A percentile compares a stretch with the other conserved stretches of the same genome.
Conservation (phyloP, 2,797 vertebrate genomes). For the Centropyge bicolor region DNA sequence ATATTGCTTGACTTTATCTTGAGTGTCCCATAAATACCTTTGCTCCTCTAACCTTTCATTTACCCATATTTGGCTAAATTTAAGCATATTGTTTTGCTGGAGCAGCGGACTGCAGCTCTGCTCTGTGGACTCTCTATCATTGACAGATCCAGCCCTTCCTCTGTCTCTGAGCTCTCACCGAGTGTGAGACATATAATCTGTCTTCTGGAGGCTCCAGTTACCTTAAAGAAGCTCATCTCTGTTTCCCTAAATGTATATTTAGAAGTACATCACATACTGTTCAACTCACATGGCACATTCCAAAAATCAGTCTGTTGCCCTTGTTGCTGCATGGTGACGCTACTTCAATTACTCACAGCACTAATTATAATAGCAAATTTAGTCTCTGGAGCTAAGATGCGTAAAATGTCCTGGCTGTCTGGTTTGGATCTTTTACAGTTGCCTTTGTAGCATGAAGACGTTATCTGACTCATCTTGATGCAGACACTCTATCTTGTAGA, state of each 20-base stretch:
- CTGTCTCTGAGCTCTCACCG: conserved; percentile 35
- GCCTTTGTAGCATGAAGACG: background rate
- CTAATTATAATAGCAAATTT: conserved; percentile 47
- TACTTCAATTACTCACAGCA: conserved; percentile 52
- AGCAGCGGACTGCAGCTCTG: background rate
- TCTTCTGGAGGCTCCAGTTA: conserved; percentile 75
- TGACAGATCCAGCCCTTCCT: conserved; percentile 17
- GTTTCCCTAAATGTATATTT: conserved; percentile 82
- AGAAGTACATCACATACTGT: conserved; percentile 79
- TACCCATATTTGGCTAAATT: background rate
- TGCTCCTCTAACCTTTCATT: background rate
- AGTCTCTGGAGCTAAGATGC: conserved; percentile 18
- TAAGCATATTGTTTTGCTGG: background rate
- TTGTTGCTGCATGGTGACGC: conserved; percentile 50
- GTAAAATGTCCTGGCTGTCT: conserved; percentile 2
- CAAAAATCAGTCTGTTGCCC: conserved; percentile 71
- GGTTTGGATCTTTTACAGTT: background rate
- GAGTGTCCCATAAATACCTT: background rate
- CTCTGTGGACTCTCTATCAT: background rate
- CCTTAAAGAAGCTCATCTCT: conserved; percentile 80
- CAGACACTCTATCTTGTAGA: background rate
- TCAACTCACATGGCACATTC: conserved; percentile 81
- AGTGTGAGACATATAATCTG: conserved; percentile 69
- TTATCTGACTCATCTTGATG: conserved; percentile 4
- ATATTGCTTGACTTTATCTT: background rate